Evolutionary conservation across 35 echinoderm and acorn worm species (phyloP), one percentile per base, ranked within the genome.

Genomic region (Holothuria glaberrima): DNA sequence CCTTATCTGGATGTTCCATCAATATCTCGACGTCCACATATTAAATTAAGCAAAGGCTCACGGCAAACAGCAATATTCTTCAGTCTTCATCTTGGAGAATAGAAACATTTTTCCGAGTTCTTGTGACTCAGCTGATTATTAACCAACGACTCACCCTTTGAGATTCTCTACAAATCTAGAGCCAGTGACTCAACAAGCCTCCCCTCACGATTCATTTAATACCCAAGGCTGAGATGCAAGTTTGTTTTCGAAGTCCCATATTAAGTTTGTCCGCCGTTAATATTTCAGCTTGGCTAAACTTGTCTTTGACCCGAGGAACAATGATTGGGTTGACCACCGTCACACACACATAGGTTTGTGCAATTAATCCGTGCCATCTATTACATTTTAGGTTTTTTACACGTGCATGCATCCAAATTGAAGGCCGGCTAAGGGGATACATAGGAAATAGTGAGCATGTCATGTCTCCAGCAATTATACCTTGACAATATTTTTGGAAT

Each of bases 401-500:
- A 38, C 71, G 32, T 75, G 71, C 71, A 32, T 75, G 71, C 18
- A 31, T 75, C 44, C 41, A 75, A 75, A 75, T 75, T 75, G 71
- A 75, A 75, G 71, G 71, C 71, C 71, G 4, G 71, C 28, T 19
- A 45, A 41, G 71, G 71, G 71, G 38, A 4, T 0, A 36, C 25
- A 69, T 41, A 75, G 16, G 22, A 75, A 75, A 22, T 12, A 41
- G 30, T 38, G 71, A 75, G 33, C 34, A 75, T 35, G 71, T 34
- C 71, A 75, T 75, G 71, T 75, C 71, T 32, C 71, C 18, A 41
- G 29, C 33, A 75, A 75, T 75, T 75, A 75, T 75, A 75, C 71
- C 71, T 75, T 38, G 71, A 75, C 71, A 41, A 75, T 75, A 75
- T 75, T 75, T 41, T 75, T 17, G 34, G 22, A 41, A 75, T 38